Evolutionary conservation across 1,140 invertebrate species (phyloP), one percentile per base, ranked within the genome.

Genomic region (Phenacoccus solenopsis): DNA sequence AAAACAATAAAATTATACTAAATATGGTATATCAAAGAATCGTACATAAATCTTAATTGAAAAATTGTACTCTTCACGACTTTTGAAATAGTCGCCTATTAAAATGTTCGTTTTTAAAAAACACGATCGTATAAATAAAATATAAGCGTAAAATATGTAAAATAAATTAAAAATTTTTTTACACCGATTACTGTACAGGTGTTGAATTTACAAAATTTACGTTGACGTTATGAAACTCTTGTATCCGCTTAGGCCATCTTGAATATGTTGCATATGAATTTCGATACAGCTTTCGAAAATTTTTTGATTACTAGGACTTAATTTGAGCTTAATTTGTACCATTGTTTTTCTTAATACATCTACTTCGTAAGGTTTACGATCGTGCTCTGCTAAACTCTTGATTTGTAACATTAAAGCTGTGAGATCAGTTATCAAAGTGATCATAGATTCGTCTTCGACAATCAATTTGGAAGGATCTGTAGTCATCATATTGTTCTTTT

Each of bases 331-430:
- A 32, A 97, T 92, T 76, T 94, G 89, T 74, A 90, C 86, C 79
- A 98, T 87, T 25, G 93, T 94, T 28, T 93, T 93, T 82, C 96
- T 90, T 13, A 98, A 81, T 28, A 96, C 91, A 80, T 94, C 91
- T 69, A 96, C 81, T 78, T 97, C 93, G 80, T 95, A 94, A 3
- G 90, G 87, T 80, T 91, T 94, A 77, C 90, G 86, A 78, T 96
- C 90, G 57, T 89, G 91, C 79, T 93, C 91, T 10, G 90, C 90
- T 71, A 98, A 82, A 78, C 88, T 93, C 86, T 93, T 95, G 0
- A 96, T 88, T 83, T 97, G 93, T 49, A 96, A 81, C 85, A 98
- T 88, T 28, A 98, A 80, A 0, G 93, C 93, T 22, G 93, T 92
- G 22, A 98, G 83, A 79, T 93, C 89, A 61, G 89, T 88, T 5